These are phyloP conservation scores for Leptodactylus fuscus DNA, from an alignment of 2,113 vertebrate genomes.

Conservation along the genomic window DNA sequence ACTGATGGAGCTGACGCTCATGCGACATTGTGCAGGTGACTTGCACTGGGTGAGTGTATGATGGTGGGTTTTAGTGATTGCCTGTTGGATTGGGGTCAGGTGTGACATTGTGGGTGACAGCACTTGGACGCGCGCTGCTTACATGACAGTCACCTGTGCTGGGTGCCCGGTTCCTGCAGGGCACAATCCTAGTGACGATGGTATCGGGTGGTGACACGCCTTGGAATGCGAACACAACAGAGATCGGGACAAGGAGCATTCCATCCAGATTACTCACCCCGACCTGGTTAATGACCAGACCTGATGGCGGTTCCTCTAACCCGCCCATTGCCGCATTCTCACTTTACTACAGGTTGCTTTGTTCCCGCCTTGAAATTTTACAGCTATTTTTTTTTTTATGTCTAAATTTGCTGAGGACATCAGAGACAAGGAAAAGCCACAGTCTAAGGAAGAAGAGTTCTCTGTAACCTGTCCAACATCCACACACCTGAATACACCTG, in stretches of 20 bases:
- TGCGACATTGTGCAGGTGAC: neutral
- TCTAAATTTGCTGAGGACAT: neutral
- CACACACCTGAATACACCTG: neutral
- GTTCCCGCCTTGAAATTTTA: neutral
- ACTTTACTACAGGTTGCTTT: neutral
- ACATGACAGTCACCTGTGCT: neutral
- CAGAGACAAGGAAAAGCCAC: neutral
- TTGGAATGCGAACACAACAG: conserved; percentile 67
- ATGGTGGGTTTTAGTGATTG: neutral
- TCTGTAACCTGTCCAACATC: neutral
- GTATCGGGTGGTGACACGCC: conserved; percentile 73
- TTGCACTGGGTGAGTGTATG: neutral
- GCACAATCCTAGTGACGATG: conserved; percentile 39
- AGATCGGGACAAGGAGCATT: neutral
- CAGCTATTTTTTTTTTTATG: neutral
- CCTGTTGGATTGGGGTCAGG: no score
- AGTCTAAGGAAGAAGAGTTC: no score
- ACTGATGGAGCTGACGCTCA: neutral
- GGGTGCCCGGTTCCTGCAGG: neutral
- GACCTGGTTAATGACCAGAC: neutral
- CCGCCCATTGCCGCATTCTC: neutral
- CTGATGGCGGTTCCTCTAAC: neutral
- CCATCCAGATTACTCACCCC: neutral
- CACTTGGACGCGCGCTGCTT: neutral
- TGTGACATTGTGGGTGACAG: no score